Base-by-base conservation (phyloP, 2,113 vertebrate genomes). In the Erythrocercus mccallii region DNA sequence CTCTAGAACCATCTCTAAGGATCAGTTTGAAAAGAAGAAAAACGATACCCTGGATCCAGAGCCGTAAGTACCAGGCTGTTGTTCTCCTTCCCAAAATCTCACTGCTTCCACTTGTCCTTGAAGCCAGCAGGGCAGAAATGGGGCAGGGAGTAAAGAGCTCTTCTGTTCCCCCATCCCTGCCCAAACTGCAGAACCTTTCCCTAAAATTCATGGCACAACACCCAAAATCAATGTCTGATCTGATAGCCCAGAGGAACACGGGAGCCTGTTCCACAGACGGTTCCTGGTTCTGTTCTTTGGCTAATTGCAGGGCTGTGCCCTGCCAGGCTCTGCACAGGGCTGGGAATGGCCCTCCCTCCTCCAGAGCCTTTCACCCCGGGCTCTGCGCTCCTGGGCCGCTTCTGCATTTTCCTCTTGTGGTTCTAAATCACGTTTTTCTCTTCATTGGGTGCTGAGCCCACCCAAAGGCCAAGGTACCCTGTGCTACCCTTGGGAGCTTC, bases 11-110 rank as follows among this genome's bases (percentile, higher is more conserved):
- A 99, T 99, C 96, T 99, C 99, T 81, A 99, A 99, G 98, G 99
- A 99, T 97, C 99, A 99, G 95, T 99, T 99, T 98, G 99, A 99
- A 97, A 99, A 99, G 96, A 99, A 99, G 98, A 99, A 99, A 97
- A 99, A 99, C 6, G 99, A 99, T 60, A 99, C 99, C 13, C 98
- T 99, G 81, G 99, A 99, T 96, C 98, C 99, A 18, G 99, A 99
- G 97, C 99, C 99, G 99, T 99, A 98, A 99, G 99, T 99, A 95
- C 70, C 88, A 24, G 54, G 12, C 58, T 21, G 3, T 56, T 74
- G 62, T 44, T 73, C 88, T 72, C 47, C 17, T 48, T 62, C 7
- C 77, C 5, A 48, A 47, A n/a, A 38, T 61, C 40, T 54, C 37
- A 0, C 16, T 16, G 1, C 60, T 90, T 62, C 33, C 18, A 6